These are phyloP conservation scores for Cricetomys ansorgei DNA, from an alignment of 2,113 vertebrate genomes.

Conservation along the genomic window DNA sequence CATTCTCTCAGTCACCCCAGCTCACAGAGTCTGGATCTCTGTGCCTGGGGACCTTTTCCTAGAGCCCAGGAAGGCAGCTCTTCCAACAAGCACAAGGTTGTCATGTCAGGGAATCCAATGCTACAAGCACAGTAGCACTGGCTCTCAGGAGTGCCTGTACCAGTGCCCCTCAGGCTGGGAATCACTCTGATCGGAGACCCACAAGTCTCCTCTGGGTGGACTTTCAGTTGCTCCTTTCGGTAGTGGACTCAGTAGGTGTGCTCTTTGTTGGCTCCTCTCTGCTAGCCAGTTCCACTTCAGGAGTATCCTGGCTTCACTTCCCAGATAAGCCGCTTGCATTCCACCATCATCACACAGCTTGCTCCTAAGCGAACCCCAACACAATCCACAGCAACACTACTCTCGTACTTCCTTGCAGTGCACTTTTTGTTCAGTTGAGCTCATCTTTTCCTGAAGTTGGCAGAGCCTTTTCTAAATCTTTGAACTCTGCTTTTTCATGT, in stretches of 20 bases:
- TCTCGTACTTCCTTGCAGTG: background rate
- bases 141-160: background rate
- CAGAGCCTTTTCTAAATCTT: background rate
- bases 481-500: background rate
- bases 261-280: background rate
- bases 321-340: background rate
- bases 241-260: background rate
- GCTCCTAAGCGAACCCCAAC: background rate
- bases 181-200: too few species aligned
- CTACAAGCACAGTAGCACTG: background rate
- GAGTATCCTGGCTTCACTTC: background rate
- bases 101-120: background rate
- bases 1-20: background rate
- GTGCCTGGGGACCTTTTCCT: background rate
- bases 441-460: background rate
- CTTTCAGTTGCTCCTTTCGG: rapidly evolving
- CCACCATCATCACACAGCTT: background rate
- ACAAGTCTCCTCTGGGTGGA: background rate
- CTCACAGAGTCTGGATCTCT: background rate
- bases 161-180: background rate
- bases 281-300: background rate
- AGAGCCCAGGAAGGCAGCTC: background rate
- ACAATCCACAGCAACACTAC: background rate
- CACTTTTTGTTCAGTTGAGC: background rate
- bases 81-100: background rate